Evolutionary conservation across 2,888 invertebrate species (phyloP), one percentile per base, ranked within the genome.

Genomic region (Podotricha telesiphe): DNA sequence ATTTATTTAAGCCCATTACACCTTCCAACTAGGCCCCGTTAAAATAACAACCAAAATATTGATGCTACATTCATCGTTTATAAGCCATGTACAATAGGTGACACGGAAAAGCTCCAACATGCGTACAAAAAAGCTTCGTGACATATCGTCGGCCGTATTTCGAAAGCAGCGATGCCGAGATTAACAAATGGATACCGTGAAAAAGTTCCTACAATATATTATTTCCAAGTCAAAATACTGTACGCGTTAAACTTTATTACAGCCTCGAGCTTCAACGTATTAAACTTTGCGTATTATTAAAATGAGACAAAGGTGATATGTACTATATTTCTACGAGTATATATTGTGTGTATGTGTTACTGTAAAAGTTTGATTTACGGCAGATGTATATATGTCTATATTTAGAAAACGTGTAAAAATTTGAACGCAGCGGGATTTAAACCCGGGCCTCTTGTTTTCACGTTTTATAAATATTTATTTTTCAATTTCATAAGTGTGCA

Each of bases 251-350:
- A 89, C 89, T 90, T 90, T 90, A 90, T 88, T 87, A 82, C 82
- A 76, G 85, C 86, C 84, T 77, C 79, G 79, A 80, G 86, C 81
- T 80, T 79, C 67, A 70, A 78, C 81, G 81, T 82, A 87, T 89
- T 87, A 87, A 90, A 89, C 88, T 89, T 87, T 79, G 86, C 77
- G 84, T 88, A 90, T 89, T 88, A 89, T 88, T 87, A 85, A 88
- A 90, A 89, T 89, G 88, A 82, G 84, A 86, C 86, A 86, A 86
- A 85, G 84, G 85, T 82, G 73, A 40, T 40, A 58, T 59, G 45
- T 65, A 11, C 15, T n/a, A n/a, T n/a, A n/a, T n/a, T n/a, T n/a
- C n/a, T 2, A 28, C 28, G 28, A 6, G 28, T 28, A 4, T 28
- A 28, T 28, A 28, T 28, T 28, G 28, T 37, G 28, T 37, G 37